phyloP scores from a whole-genome alignment of 2,113 vertebrate species.

The Vireo altiloquus region DNA sequence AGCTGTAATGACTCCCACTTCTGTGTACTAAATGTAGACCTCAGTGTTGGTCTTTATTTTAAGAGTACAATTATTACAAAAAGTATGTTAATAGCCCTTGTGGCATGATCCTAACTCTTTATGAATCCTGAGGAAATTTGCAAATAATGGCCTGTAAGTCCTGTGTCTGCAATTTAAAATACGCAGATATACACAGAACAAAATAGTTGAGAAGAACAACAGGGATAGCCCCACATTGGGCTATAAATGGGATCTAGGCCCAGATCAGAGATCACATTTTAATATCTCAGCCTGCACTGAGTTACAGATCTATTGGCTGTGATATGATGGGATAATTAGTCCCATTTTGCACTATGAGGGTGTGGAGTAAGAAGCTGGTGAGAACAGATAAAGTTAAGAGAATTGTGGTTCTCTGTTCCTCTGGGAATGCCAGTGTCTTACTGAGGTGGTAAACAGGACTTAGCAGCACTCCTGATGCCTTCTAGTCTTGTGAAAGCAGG shows the following conservation, averaged over 20 bases:
- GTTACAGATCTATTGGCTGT: neutral
- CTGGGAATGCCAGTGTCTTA: neutral
- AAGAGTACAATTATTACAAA: constrained; percentile 43
- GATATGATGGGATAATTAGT: neutral
- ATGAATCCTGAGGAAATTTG: constrained; percentile 65
- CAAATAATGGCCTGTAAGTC: constrained; percentile 63
- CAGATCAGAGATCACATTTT: constrained; percentile 42
- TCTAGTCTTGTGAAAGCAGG: neutral
- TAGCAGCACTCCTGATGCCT: neutral
- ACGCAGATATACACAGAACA: constrained; percentile 51
- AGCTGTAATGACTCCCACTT: constrained; percentile 15
- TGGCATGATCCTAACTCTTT: constrained; percentile 64
- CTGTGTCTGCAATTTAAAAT: constrained; percentile 60
- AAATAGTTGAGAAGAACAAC: constrained; percentile 51
- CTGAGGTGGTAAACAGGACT: neutral
- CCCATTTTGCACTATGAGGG: neutral
- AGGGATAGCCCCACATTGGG: constrained; percentile 13
- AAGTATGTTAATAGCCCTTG: constrained; percentile 55
- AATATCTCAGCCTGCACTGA: constrained; percentile 9
- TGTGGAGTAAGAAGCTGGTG: neutral
- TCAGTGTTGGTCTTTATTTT: constrained; percentile 17
- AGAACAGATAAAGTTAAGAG: neutral
- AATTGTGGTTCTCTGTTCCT: neutral
- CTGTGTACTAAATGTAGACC: constrained; percentile 30
- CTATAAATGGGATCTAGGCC: constrained; percentile 44